Evolutionary conservation across 2,113 vertebrate species (phyloP).

Genomic region (Ellobius talpinus): DNA sequence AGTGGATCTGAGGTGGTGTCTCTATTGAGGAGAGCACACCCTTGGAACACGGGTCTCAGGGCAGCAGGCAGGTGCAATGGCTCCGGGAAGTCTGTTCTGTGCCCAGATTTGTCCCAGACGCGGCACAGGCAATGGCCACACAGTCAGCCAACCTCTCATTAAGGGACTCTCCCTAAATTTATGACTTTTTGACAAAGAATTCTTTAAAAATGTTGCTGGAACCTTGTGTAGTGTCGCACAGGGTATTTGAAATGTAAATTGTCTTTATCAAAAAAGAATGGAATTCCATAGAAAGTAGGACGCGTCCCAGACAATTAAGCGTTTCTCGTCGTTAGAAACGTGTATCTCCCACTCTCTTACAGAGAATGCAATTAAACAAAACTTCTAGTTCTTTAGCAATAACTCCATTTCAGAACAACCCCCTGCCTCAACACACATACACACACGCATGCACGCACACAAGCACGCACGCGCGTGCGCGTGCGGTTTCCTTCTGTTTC

Average conservation of each 20-base stretch:
- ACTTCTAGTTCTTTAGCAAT: neutral
- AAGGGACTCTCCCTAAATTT: neutral
- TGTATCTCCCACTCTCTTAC: neutral
- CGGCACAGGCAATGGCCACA: neutral
- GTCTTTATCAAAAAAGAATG: neutral
- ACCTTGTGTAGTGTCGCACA: neutral
- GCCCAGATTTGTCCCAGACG: neutral
- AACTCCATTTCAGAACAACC: constrained; percentile 1
- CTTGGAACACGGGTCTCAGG: neutral
- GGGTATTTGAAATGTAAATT: constrained; percentile 37
- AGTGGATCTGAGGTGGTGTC: neutral
- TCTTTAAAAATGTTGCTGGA: constrained; percentile 44
- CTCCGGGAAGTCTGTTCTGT: neutral
- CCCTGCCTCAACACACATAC: no score
- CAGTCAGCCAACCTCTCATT: neutral
- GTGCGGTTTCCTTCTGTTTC: neutral
- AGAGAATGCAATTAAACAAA: neutral
- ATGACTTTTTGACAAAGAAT: constrained; percentile 9
- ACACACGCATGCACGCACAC: neutral
- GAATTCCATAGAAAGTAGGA: constrained; percentile 7
- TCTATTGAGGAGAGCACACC: neutral
- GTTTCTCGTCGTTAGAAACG: neutral
- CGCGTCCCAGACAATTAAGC: neutral
- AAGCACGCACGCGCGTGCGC: neutral
- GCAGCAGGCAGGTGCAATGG: neutral